A percentile compares a stretch with the other conserved stretches of the same genome.
These are phyloP conservation scores for Sycophaga agraensis DNA, from an alignment of 1,140 invertebrate species.

Conservation along the genomic window DNA sequence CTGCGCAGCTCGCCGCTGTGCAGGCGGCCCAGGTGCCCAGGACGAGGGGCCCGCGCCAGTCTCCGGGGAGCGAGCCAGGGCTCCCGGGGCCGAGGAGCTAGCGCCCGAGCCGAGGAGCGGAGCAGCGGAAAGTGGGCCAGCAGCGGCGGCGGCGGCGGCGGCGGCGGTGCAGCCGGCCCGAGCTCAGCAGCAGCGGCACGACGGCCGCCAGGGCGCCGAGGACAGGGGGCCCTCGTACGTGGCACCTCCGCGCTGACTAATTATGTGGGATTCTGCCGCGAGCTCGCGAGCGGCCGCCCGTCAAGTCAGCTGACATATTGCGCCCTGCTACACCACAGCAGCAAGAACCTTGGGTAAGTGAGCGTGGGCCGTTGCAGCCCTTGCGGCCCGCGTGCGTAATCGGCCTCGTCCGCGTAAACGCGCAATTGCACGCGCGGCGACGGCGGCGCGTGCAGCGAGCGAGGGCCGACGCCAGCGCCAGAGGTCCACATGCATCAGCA, in stretches of 20 bases:
- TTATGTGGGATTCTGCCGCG: conserved; percentile 55
- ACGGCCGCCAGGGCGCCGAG: background rate
- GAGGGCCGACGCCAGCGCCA: no score
- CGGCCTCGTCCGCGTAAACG: no score
- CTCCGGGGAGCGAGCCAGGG: no score
- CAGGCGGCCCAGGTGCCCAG: no score
- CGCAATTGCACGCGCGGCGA: no score
- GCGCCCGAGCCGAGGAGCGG: no score
- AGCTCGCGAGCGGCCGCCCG: conserved; percentile 53
- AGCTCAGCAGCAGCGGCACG: background rate
- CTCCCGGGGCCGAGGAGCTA: background rate
- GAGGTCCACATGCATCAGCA: background rate
- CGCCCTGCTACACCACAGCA: conserved; percentile 57
- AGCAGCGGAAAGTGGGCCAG: background rate
- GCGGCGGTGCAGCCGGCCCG: background rate
- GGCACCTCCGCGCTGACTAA: conserved; percentile 32
- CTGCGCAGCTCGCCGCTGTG: no score
- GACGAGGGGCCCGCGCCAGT: no score
- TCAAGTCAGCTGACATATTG: conserved; percentile 61
- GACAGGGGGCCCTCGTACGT: background rate
- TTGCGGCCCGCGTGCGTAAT: no score
- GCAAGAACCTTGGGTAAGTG: conserved; percentile 57
- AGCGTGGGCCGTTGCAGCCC: no score
- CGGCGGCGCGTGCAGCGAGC: no score
- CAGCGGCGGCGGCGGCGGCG: background rate